Evolutionary conservation across 2,113 vertebrate genomes (phyloP), one percentile per base, ranked within the genome.

Genomic region (Hirundichthys speculiger): DNA sequence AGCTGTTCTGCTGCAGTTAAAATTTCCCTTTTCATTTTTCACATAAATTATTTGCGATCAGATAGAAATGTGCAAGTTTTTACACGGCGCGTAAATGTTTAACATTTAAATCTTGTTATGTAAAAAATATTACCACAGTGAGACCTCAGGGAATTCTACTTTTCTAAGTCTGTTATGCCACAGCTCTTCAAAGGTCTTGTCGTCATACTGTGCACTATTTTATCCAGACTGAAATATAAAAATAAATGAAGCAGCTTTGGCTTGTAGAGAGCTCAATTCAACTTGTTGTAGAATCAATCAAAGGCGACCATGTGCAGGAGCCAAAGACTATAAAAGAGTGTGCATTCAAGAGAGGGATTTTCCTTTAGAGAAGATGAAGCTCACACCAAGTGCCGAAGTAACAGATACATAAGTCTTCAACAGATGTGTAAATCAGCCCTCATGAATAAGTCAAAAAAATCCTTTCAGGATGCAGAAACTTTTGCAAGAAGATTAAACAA

Each of bases 331-430:
- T 2, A 16, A 40, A 0, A 11, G 13, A 60, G 64, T 61, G 24
- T 48, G 18, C 30, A 24, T 50, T 48, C 61, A 58, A 56, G 48
- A 34, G 30, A 34, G 30, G 30, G 30, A 34, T 34, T 34, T 34
- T 5, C 11, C 30, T 27, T 27, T 27, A 27, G 30, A 34, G 30
- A 34, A 27, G 39, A 1, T 21, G 57, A 66, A 67, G 51, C 34
- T 10, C 19, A 13, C 46, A 25, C 41, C 64, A 72, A 64, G 69
- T 67, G 62, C 64, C 69, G 48, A 45, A 52, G 69, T 77, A 85
- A 80, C 80, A 86, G 79, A 72, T 82, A 73, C 61, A 51, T 43
- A 1, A 53, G 57, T 57, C 74, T 53, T 69, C 82, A 81, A 73
- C 81, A 79, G 73, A 81, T 80, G 74, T 77, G 77, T 50, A 79